A percentile compares a stretch with the other conserved stretches of the same genome.
These are phyloP conservation scores for Gymnogyps californianus DNA, from an alignment of 2,113 vertebrate species.

Conservation along the genomic window DNA sequence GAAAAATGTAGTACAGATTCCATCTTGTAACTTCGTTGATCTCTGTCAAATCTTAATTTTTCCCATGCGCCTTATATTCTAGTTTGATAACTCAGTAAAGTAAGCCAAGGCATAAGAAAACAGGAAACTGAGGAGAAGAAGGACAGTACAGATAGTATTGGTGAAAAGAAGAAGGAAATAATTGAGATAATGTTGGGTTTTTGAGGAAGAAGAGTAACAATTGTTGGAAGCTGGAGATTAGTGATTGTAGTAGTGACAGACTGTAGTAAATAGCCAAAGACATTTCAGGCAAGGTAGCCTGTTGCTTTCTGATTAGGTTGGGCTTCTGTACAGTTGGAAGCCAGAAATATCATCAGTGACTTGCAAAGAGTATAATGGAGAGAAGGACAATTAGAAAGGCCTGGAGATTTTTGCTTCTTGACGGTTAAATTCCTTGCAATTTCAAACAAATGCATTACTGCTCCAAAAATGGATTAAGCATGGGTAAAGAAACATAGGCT, in stretches of 20 bases:
- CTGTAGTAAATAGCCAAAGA: not conserved
- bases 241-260: not conserved
- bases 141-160: not conserved
- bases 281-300: not conserved
- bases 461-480: not conserved
- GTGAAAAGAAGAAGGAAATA: not conserved
- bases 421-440: not conserved
- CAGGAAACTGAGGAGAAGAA: not conserved
- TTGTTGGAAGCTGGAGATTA: not conserved
- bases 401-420: not conserved
- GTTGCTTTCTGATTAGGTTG: not conserved
- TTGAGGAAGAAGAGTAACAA: not conserved
- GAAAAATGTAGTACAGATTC: not conserved
- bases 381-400: not conserved
- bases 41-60: not conserved
- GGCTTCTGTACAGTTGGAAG: not conserved
- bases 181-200: fast-evolving
- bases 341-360: not conserved
- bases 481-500: not conserved
- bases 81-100: not conserved
- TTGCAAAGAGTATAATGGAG: not conserved
- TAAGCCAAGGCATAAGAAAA: not conserved
- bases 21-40: not conserved
- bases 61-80: not conserved
- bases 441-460: not conserved